These are phyloP conservation scores for Rhinopomastus cyanomelas DNA, from an alignment of 2,113 vertebrate species.

Conservation along the genomic window DNA sequence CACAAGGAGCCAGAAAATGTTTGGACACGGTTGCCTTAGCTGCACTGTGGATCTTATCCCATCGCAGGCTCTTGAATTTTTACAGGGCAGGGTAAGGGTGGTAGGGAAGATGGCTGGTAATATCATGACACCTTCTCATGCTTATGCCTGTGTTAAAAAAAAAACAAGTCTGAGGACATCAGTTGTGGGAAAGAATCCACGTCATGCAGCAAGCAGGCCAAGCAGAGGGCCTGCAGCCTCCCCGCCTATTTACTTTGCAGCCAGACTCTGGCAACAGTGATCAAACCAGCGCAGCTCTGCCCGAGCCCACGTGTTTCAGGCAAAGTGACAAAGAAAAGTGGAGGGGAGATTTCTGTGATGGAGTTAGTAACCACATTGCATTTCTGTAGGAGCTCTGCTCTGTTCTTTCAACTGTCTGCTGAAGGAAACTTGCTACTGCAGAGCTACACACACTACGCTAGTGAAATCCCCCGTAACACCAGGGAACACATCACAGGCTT, in stretches of 20 bases:
- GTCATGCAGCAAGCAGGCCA: not conserved
- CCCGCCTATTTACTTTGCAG: too few relatives aligned
- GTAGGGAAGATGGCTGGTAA: not conserved
- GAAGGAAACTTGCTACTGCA: not conserved
- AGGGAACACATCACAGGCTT: not conserved
- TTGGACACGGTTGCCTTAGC: not conserved
- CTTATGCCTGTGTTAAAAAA: not conserved
- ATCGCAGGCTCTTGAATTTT: not conserved
- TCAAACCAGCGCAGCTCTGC: not conserved
- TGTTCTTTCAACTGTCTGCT: not conserved
- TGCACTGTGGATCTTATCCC: not conserved
- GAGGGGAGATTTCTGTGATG: not conserved
- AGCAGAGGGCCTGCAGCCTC: too few relatives aligned
- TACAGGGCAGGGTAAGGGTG: not conserved
- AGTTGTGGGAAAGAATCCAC: not conserved
- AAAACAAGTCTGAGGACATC: rapidly evolving
- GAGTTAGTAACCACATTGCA: not conserved
- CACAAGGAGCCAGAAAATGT: not conserved
- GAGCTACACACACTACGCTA: not conserved
- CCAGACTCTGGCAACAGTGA: not conserved
- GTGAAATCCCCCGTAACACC: not conserved
- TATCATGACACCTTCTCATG: not conserved
- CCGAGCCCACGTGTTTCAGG: not conserved
- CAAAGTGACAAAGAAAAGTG: not conserved
- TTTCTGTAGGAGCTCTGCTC: not conserved